These are phyloP conservation scores for Polypedilum pembai DNA, from an alignment of 1,140 invertebrate species.

Conservation along the genomic window DNA sequence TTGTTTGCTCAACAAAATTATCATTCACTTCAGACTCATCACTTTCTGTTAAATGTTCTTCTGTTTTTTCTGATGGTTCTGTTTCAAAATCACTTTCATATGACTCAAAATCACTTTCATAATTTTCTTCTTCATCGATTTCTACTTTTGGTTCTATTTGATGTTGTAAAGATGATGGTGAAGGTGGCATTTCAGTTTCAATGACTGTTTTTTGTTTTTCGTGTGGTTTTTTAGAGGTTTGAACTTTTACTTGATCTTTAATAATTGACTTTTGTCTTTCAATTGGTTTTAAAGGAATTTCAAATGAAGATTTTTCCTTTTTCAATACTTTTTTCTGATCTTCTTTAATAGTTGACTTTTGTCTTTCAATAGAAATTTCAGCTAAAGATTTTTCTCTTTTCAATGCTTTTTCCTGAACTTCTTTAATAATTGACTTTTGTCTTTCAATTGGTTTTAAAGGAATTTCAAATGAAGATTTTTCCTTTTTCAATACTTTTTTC, in stretches of 20 bases:
- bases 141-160: constrained; percentile 31
- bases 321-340: background rate
- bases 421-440: no score
- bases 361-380: no score
- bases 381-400: no score
- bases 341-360: no score
- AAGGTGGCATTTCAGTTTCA: background rate
- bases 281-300: no score
- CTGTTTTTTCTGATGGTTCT: constrained; percentile 31
- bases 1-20: constrained; percentile 39
- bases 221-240: background rate
- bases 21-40: constrained; percentile 37
- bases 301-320: background rate
- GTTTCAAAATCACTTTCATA: constrained; percentile 50
- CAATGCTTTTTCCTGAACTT: no score
- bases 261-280: no score
- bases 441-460: no score
- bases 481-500: background rate
- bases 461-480: background rate
- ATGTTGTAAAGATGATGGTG: background rate
- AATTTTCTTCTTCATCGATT: constrained; percentile 42
- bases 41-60: constrained; percentile 32
- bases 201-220: constrained; percentile 1
- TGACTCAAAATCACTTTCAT: constrained; percentile 50
- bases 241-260: no score